Base-by-base conservation (phyloP, 30 jellyfish, hydroid and myxozoan genomes). In the Mastigias papua region DNA sequence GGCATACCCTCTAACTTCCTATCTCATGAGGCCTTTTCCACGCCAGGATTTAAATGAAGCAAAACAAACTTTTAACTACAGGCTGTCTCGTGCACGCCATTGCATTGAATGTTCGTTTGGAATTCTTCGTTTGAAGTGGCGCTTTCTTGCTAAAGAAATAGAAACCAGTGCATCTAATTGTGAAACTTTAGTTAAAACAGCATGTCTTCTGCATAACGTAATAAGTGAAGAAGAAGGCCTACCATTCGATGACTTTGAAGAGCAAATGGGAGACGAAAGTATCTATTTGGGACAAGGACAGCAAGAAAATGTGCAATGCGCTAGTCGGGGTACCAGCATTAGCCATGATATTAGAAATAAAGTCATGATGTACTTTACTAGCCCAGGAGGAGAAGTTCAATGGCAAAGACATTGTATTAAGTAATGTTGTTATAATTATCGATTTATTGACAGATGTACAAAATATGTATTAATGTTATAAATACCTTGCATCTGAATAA, bases 171-270 rank as follows among this genome's bases (percentile, higher is more conserved):
- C 27, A 21, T 5, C 8, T 27, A 72, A 35, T 20, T 19, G 25
- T 1, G 83, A 72, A 20, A 22, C 15, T 25, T 1, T 72, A 1
- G 34, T 72, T 1, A 72, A 72, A 72, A 2, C 42, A 1, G 77
- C 77, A 2, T 65, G 77, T 17, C 33, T 72, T n/a, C n/a, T n/a
- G n/a, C n/a, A n/a, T n/a, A n/a, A n/a, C n/a, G n/a, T n/a, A n/a
- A n/a, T n/a, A n/a, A 72, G 30, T 20, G 70, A 72, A 34, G 83
- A 72, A 42, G 83, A 72, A 20, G 83, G 68, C 7, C 31, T 72
- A 1, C 69, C 19, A 4, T 7, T 65, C 13, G 77, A 65, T 25
- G 77, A 65, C 4, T 21, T 65, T 5, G 5, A 21, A 21, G 42
- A 65, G 6, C 5, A 1, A 22, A 34, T 23, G 16, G 42, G 77